Evolutionary conservation across 1,140 invertebrate genomes (phyloP), one percentile per base, ranked within the genome.

Genomic region (Drosophila oshimai): DNA sequence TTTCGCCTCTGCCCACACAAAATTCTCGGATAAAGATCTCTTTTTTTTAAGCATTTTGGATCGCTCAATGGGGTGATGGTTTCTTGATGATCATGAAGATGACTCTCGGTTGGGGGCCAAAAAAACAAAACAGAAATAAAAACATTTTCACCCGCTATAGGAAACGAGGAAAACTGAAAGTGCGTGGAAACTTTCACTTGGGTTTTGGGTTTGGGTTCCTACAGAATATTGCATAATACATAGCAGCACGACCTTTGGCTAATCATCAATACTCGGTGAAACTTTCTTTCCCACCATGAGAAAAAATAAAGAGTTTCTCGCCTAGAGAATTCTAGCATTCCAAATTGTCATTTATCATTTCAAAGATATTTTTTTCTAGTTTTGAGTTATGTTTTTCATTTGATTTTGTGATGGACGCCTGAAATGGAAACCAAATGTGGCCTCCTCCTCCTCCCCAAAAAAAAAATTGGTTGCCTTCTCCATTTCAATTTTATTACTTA

Each of bases 161-260:
- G 34, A 31, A 41, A 41, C 10, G 39, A 20, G 51, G 41, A 83
- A 81, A 83, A 78, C 60, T 7, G 79, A 83, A 83, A 83, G 79
- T 83, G 58, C 75, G 83, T 77, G 41, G 33, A 55, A 60, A 83
- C 79, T 83, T 83, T 83, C 79, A 83, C 79, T 79, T 70, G 50
- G 57, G n/a, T n/a, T n/a, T n/a, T n/a, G n/a, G n/a, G n/a, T n/a
- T 79, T 70, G 50, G 57, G 45, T 74, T 65, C 57, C 53, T 65
- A 67, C 73, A 86, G 79, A 86, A 71, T 73, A 79, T 83, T 81
- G 77, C 77, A 77, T 83, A 81, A 80, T 49, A n/a, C n/a, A n/a
- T n/a, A 45, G 26, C 12, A 17, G 2, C 26, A 33, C 58, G 60
- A 57, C 41, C 45, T 47, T 44, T 49, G 46, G 29, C 65, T 71